These are phyloP conservation scores for Neomicropteryx cornuta DNA, from an alignment of 1,140 invertebrate species.

Conservation along the genomic window DNA sequence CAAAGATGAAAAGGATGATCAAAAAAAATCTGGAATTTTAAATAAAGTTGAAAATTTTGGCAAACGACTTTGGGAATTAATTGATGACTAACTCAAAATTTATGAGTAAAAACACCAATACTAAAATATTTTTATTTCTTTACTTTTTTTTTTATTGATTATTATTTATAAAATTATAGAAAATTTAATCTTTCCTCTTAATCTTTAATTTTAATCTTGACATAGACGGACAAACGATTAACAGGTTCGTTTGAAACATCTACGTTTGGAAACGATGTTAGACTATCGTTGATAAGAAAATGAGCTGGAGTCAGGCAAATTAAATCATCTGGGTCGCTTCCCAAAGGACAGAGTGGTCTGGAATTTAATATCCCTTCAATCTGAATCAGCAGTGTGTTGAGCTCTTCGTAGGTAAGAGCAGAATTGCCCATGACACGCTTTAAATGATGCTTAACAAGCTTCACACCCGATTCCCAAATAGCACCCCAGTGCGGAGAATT, in stretches of 20 bases:
- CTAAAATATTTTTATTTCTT: too few species aligned
- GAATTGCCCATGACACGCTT: constrained; percentile 13
- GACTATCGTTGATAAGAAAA: constrained; percentile 22
- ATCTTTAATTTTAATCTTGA: too few species aligned
- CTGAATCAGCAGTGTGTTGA: constrained; percentile 10
- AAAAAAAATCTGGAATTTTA: too few species aligned
- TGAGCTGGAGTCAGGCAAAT: constrained; percentile 22
- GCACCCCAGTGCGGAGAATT: constrained; percentile 20
- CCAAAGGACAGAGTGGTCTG: constrained; percentile 18
- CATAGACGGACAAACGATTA: background rate
- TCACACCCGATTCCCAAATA: constrained; percentile 20
- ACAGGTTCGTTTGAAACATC: background rate
- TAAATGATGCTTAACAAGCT: constrained; percentile 17
- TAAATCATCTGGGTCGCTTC: constrained; percentile 17
- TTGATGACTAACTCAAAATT: too few species aligned
- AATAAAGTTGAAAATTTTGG: too few species aligned
- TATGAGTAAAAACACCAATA: too few species aligned
- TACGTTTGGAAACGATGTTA: constrained; percentile 13
- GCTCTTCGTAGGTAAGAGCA: constrained; percentile 15
- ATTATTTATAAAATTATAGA: too few species aligned
- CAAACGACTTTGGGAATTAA: too few species aligned
- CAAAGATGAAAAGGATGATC: too few species aligned
- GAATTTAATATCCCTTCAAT: constrained; percentile 19
- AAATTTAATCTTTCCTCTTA: too few species aligned
- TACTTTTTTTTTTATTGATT: too few species aligned